Conservation (phyloP, 2,797 vertebrate genomes). For the Gymnodraco acuticeps region DNA sequence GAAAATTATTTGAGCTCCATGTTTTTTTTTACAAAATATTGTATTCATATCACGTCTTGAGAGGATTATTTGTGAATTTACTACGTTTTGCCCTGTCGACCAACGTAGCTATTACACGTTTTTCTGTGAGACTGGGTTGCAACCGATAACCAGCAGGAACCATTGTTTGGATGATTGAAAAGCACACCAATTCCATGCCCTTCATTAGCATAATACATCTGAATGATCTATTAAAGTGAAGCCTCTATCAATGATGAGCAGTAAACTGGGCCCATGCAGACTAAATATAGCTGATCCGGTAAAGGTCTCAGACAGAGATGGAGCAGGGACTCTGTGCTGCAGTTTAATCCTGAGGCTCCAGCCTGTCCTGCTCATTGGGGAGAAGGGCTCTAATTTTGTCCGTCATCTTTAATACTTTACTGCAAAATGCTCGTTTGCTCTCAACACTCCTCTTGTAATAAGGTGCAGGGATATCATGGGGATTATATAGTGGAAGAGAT, state of each 20-base stretch:
- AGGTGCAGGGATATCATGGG: constrained; percentile 3
- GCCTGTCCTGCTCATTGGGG: constrained; percentile 42
- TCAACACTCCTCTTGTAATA: constrained; percentile 26
- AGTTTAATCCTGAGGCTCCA: constrained; percentile 63
- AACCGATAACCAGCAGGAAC: constrained; percentile 14
- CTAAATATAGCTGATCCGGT: constrained; percentile 77
- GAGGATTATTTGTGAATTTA: too few species aligned
- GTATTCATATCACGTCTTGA: too few species aligned
- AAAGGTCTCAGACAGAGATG: constrained; percentile 70
- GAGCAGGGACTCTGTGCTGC: constrained; percentile 46
- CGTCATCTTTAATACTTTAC: constrained; percentile 36
- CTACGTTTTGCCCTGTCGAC: too few species aligned
- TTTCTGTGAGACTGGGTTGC: too few species aligned
- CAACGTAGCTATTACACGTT: too few species aligned
- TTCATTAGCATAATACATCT: constrained; percentile 67
- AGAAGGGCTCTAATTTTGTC: constrained; percentile 47
- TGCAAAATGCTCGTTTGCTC: constrained; percentile 13
- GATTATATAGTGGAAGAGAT: constrained; percentile 25
- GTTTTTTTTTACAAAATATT: too few species aligned
- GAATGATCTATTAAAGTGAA: constrained; percentile 61
- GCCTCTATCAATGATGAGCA: constrained; percentile 60
- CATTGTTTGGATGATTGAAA: constrained; percentile 45
- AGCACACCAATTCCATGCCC: constrained; percentile 52
- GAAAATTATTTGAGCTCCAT: too few species aligned
- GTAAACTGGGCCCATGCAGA: constrained; percentile 44